Evolutionary conservation across 2,888 invertebrate species (phyloP), one percentile per base, ranked within the genome.

Genomic region (Eupithecia exiguata): DNA sequence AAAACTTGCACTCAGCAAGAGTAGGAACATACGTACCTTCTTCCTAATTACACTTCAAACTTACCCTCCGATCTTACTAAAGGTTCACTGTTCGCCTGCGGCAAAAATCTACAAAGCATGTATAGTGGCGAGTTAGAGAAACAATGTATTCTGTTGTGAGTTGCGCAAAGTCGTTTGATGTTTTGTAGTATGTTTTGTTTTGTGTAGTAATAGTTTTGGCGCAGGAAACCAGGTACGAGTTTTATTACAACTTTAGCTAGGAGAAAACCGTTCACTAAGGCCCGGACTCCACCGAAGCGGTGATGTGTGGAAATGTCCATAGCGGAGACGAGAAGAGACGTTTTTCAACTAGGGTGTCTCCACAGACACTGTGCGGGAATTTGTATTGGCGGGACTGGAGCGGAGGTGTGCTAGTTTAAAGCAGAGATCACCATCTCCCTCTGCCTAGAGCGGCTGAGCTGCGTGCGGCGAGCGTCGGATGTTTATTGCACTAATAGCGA

Each of bases 81-180:
- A 14, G 38, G 35, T n/a, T 38, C 38, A 36, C n/a, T 21, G 40
- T 40, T 14, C 25, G 21, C 66, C 38, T 66, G 21, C n/a, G 66
- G 21, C 21, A 66, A 66, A 66, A 66, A 66, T 66, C 40, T 21
- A 21, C 40, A 40, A 66, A 43, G 21, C 66, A 66, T 21, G 40
- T 66, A 38, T 38, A 38, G 66, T 66, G 66, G 7, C 40, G 21
- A 66, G 66, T 43, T 25, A 40, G 6, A 5, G 40, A 25, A 66
- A 66, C 66, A 66, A 40, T 66, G 66, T 66, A 38, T 66, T 66
- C 63, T 65, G 40, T 66, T 66, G 65, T 66, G 40, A 66, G 40
- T 66, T 40, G 66, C 66, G 63, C 40, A 21, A 65, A 65, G 66
- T 66, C 40, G 38, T 66, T 66, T 40, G 66, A 66, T 66, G 66